These are phyloP conservation scores for Macaria notata DNA, from an alignment of 2,888 invertebrate genomes.

Conservation along the genomic window DNA sequence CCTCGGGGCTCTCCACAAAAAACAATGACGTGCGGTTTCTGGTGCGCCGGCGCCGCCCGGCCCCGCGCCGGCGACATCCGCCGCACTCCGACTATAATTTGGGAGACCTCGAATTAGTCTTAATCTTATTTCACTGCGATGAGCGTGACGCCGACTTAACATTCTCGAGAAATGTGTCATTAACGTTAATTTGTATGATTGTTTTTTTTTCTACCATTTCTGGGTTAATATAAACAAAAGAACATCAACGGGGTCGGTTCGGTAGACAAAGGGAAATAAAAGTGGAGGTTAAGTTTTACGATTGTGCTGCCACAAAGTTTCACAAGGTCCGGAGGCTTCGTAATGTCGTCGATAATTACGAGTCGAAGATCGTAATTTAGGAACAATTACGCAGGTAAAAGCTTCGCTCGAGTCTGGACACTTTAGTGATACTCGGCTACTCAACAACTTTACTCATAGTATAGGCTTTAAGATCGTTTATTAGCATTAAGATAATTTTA, in stretches of 20 bases:
- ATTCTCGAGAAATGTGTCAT: conserved; percentile 75
- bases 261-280: conserved; percentile 44
- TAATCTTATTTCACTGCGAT: conserved; percentile 71
- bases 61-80: conserved; percentile 74
- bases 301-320: conserved; percentile 47
- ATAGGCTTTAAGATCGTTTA: too few species aligned
- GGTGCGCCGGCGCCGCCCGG: conserved; percentile 73
- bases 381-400: conserved; percentile 60
- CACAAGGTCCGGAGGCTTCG: conserved; percentile 40
- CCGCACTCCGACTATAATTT: conserved; percentile 77
- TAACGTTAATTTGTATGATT: conserved; percentile 76
- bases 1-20: conserved; percentile 73
- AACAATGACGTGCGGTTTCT: conserved; percentile 81
- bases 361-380: conserved; percentile 56
- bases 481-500: too few species aligned
- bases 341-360: conserved; percentile 60
- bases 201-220: conserved; percentile 57
- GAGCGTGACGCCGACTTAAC: conserved; percentile 75
- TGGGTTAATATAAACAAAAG: conserved; percentile 46
- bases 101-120: conserved; percentile 79
- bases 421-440: conserved; percentile 3
- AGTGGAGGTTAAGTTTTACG: conserved; percentile 43
- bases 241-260: conserved; percentile 30
- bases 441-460: too few species aligned
- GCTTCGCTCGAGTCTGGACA: conserved; percentile 28